A percentile compares a stretch with the other conserved stretches of the same genome.
phyloP scores from a whole-genome alignment of 2,797 vertebrate genomes.

The Silurus aristotelis region DNA sequence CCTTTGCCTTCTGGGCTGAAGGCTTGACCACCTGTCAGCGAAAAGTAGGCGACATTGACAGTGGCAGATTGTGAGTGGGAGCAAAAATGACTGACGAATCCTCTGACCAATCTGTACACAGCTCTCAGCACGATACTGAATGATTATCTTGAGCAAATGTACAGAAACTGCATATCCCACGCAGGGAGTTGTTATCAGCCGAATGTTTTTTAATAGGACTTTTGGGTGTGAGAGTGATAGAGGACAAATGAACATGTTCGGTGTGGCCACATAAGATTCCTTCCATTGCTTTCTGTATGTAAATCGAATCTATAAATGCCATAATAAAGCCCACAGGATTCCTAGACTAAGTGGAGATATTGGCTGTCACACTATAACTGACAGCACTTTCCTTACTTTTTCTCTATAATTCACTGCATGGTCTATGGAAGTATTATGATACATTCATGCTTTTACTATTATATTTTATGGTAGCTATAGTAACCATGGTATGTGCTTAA shows the following conservation, averaged over 20 bases:
- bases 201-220: conserved; percentile 23
- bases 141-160: conserved; percentile 33
- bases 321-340: neutral
- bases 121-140: conserved; percentile 31
- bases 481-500: conserved; percentile 1
- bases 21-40: conserved; percentile 39
- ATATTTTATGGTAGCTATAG: conserved; percentile 1
- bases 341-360: neutral
- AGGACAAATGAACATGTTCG: neutral
- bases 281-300: neutral
- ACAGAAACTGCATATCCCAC: conserved; percentile 31
- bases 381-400: neutral
- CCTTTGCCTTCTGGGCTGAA: conserved; percentile 45
- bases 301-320: neutral
- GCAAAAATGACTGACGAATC: conserved; percentile 55
- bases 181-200: neutral
- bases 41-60: conserved; percentile 41
- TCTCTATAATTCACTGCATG: neutral
- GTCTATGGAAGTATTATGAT: neutral
- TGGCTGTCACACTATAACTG: neutral
- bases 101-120: conserved; percentile 57
- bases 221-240: neutral
- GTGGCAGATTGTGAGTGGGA: conserved; percentile 59
- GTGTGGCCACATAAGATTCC: neutral
- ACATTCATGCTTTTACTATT: neutral